Conservation (phyloP, 2,113 vertebrate species). For the Cacatua alba region DNA sequence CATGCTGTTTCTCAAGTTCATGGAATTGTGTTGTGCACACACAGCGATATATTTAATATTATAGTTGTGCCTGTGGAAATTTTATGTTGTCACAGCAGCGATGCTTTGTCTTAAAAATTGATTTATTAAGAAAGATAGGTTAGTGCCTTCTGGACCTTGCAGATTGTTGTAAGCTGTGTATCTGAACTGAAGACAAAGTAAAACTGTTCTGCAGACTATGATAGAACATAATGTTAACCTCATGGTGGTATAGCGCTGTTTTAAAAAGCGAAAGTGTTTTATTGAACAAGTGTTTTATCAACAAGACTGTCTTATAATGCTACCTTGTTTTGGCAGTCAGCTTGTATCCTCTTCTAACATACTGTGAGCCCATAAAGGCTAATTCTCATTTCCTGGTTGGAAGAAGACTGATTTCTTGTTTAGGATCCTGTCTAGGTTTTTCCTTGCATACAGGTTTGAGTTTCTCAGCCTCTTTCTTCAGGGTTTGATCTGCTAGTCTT, state of each 20-base stretch:
- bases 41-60: background rate
- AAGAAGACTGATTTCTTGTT: background rate
- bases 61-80: background rate
- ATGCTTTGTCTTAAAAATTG: background rate
- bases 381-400: background rate
- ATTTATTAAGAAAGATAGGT: background rate
- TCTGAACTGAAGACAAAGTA: background rate
- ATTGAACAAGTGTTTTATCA: background rate
- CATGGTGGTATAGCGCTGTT: background rate
- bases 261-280: background rate
- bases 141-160: background rate
- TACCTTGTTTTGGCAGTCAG: background rate
- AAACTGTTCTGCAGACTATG: background rate
- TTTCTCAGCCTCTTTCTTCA: background rate
- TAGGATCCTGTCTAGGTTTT: background rate
- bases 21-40: no score
- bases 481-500: background rate
- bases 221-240: accelerated
- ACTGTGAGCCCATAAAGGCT: background rate
- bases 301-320: background rate
- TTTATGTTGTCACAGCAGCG: background rate
- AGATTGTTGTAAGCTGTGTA: background rate
- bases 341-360: accelerated
- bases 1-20: background rate
- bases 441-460: background rate